Evolutionary conservation across 2,113 vertebrate species (phyloP).

Genomic region (Hydrolagus affinis): DNA sequence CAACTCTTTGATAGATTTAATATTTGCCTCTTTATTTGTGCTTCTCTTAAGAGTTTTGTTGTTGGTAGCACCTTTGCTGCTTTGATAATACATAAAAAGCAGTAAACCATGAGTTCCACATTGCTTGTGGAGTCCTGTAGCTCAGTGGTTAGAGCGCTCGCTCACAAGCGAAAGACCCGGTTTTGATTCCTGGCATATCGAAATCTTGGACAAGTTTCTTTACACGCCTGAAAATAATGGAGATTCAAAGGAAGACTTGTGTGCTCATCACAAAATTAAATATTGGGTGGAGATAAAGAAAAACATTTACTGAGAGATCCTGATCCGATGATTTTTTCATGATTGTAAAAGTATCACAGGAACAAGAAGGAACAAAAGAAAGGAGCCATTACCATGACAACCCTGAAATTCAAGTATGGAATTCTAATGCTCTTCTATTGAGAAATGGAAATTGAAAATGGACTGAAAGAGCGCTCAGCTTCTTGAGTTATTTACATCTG

Average conservation of each 20-base stretch:
- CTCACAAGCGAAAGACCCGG: no score
- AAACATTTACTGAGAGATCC: slow-evolving; percentile 29
- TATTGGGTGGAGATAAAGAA: background rate
- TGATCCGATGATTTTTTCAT: slow-evolving; percentile 12
- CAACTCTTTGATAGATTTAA: no score
- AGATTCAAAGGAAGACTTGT: background rate
- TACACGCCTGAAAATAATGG: no score
- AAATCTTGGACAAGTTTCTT: no score
- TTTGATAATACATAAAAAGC: no score
- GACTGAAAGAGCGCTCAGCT: slow-evolving; percentile 33
- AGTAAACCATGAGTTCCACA: no score
- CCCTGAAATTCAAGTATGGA: slow-evolving; percentile 31
- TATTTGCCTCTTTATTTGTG: no score
- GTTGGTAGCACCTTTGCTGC: no score
- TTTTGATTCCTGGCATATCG: no score
- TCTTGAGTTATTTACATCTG: slow-evolving; percentile 34
- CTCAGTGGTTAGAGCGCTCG: no score
- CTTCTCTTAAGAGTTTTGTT: no score
- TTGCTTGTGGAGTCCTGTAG: no score
- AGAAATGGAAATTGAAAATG: slow-evolving; percentile 40
- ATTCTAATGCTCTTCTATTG: slow-evolving; percentile 36
- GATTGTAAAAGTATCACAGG: slow-evolving; percentile 5
- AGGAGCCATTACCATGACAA: slow-evolving; percentile 39
- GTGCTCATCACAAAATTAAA: background rate
- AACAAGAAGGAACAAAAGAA: slow-evolving; percentile 34